Base-by-base conservation (phyloP, 2,797 vertebrate species). In the Gymnopithys bicolor region DNA sequence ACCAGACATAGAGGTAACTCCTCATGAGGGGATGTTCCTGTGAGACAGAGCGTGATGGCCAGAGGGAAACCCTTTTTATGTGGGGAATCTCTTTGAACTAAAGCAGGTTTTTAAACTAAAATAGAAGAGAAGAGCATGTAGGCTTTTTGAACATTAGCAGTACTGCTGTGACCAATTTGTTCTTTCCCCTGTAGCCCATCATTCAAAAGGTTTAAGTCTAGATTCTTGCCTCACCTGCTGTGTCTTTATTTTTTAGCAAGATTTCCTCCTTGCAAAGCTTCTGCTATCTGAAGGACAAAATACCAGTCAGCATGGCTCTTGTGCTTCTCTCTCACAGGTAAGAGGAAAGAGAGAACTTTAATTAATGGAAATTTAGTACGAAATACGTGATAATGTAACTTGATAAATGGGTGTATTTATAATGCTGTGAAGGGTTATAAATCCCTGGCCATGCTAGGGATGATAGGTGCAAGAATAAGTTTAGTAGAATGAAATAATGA, bases 1-100 rank as follows among this genome's bases (percentile, higher is more conserved):
- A 32, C 13, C 67, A 58, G 39, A 9, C 0, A 0, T 7, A 46
- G 33, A 33, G 43, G 21, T 13, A 2, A 3, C 1, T 58, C 19
- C 37, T 60, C 13, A 2, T 5, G 41, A 25, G 43, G 41, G 23
- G 43, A n/a, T 59, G 28, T 30, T 18, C 23, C 27, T 39, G n/a
- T 43, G 25, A 60, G 56, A 55, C 32, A 60, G 10, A 59, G 21
- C 30, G 39, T 15, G 10, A 14, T 77, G 16, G 18, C 45, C 14
- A 25, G 28, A 77, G 49, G 45, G 16, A 71, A 84, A 45, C 5
- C 14, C 43, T 22, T 68, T 66, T 41, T 45, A 9, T 14, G 30
- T 35, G 25, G 39, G 39, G 82, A 58, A 56, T 63, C 33, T 67
- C 19, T 66, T 75, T 48, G 28, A 80, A 35, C 37, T 33, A 12